Evolutionary conservation across 1,140 invertebrate species (phyloP).

Genomic region (Macrocentrus cingulum): DNA sequence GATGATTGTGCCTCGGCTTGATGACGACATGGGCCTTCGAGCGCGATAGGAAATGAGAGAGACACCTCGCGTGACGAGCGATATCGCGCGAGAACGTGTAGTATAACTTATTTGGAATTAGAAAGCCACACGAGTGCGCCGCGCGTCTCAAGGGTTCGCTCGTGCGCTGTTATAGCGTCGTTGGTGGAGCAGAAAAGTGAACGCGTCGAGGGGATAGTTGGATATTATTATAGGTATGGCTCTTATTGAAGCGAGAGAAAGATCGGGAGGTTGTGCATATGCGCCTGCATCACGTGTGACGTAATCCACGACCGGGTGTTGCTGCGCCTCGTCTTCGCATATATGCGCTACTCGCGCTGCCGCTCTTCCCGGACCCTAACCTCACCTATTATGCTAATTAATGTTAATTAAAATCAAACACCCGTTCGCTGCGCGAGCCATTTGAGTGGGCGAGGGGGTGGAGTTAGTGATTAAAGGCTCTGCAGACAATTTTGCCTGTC

Average conservation of each 20-base stretch:
- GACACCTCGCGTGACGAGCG: slow-evolving; percentile 9
- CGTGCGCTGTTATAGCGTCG: not conserved
- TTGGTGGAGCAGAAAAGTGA: slow-evolving; percentile 4
- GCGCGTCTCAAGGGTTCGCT: slow-evolving; percentile 16
- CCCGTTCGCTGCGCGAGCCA: too few relatives aligned
- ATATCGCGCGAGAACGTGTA: slow-evolving; percentile 15
- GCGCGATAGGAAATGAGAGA: not conserved
- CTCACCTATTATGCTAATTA: slow-evolving; percentile 51
- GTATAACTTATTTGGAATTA: slow-evolving; percentile 32
- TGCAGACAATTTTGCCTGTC: not conserved
- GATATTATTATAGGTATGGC: not conserved
- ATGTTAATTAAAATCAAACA: slow-evolving; percentile 52
- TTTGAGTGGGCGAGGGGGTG: slow-evolving; percentile 13
- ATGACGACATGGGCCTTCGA: not conserved
- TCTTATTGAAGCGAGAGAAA: slow-evolving; percentile 13
- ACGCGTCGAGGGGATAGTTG: not conserved
- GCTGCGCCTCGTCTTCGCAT: not conserved
- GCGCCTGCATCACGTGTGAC: slow-evolving; percentile 11
- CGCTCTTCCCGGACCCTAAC: too few relatives aligned
- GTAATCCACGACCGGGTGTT: not conserved
- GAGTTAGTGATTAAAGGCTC: slow-evolving; percentile 15
- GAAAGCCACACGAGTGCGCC: slow-evolving; percentile 19
- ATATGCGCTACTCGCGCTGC: too few relatives aligned
- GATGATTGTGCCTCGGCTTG: too few relatives aligned
- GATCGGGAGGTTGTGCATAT: slow-evolving; percentile 14